Conservation (phyloP, 2,113 vertebrate species). For the Pelodiscus sinensis region DNA sequence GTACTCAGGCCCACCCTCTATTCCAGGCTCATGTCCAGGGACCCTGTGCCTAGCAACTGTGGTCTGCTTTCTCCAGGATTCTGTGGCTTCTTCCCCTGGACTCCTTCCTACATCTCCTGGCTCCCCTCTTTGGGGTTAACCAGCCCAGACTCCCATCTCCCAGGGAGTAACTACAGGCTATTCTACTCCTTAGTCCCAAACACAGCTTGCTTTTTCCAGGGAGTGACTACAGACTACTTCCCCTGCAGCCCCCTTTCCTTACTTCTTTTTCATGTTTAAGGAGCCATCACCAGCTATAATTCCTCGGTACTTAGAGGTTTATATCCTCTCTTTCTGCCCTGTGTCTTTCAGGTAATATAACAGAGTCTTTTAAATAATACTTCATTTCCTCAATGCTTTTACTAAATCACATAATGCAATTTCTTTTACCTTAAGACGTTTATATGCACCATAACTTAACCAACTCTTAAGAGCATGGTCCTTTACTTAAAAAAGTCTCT, state of each 20-base stretch:
- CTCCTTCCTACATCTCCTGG: neutral
- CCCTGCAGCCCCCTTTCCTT: neutral
- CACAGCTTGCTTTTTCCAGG: neutral
- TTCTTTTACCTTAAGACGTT: neutral
- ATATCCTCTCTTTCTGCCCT: neutral
- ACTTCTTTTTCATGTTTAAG: neutral
- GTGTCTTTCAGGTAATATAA: neutral
- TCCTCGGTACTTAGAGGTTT: neutral
- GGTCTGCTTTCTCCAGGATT: neutral
- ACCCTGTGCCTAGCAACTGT: neutral
- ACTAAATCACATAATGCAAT: neutral
- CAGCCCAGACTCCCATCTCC: neutral
- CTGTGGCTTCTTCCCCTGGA: neutral
- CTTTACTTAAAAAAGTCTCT: neutral
- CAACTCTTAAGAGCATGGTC: too few relatives aligned
- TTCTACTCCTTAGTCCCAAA: neutral
- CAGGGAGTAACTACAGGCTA: neutral
- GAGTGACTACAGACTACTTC: neutral
- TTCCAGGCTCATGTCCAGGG: neutral
- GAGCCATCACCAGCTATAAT: neutral
- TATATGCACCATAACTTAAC: neutral
- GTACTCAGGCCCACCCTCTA: too few relatives aligned
- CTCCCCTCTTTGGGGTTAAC: neutral
- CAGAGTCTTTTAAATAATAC: neutral
- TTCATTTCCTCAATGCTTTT: neutral